Evolutionary conservation across 2,113 vertebrate species (phyloP).

Genomic region (Cyanoderma ruficeps): DNA sequence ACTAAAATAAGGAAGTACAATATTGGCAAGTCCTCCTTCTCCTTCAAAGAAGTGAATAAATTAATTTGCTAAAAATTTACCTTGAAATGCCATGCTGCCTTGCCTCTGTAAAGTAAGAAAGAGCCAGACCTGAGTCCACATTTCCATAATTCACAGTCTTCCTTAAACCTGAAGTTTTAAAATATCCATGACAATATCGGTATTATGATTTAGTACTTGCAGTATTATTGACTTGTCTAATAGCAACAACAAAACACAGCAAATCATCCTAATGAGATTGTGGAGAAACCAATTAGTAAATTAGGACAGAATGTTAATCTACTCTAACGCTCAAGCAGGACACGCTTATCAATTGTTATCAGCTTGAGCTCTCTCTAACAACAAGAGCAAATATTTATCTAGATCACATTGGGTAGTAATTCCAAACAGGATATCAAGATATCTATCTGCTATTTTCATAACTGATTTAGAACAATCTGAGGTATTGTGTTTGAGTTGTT

Average conservation of each 20-base stretch:
- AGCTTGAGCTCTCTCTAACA: background rate
- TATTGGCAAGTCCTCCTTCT: background rate
- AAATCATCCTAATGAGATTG: constrained; percentile 26
- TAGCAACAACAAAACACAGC: background rate
- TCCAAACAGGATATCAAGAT: background rate
- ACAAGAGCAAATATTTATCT: constrained; percentile 14
- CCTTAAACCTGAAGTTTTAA: background rate
- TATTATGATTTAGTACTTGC: background rate
- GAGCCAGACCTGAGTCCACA: background rate
- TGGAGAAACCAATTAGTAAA: constrained; percentile 37
- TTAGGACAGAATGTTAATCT: constrained; percentile 20
- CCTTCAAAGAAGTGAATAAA: background rate
- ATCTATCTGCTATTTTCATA: background rate
- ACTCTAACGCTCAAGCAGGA: background rate
- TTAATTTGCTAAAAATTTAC: background rate
- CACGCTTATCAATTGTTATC: constrained; percentile 24
- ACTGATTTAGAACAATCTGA: background rate
- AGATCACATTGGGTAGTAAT: background rate
- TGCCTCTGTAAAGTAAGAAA: background rate
- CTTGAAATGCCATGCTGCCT: background rate
- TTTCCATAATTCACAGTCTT: background rate
- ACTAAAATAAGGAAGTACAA: background rate
- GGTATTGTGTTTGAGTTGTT: background rate
- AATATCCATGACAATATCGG: background rate
- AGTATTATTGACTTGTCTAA: constrained; percentile 22